Percentiles rank a stretch among this genome's conserved stretches.
Evolutionary conservation across 1,140 invertebrate genomes (phyloP).

Genomic region (Neodiprion pinetum): DNA sequence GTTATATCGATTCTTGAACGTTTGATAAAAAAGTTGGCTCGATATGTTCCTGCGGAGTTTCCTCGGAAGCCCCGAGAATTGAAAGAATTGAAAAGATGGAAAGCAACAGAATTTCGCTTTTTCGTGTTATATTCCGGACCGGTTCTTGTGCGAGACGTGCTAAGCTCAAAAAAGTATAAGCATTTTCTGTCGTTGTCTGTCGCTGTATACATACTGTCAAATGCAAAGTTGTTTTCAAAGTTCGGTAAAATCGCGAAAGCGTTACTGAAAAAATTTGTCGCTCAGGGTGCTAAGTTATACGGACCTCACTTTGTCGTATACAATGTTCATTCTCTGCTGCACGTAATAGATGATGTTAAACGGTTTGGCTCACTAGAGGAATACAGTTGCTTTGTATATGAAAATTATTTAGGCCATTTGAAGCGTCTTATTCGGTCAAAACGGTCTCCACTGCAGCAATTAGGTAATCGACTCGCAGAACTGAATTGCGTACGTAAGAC

Average conservation of each 20-base stretch:
- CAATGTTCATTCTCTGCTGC: too few species aligned
- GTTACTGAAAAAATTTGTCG: neutral
- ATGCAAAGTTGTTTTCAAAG: neutral
- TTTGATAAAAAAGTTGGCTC: neutral
- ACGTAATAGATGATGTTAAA: too few species aligned
- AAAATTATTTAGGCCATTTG: too few species aligned
- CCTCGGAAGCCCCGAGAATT: conserved; percentile 20
- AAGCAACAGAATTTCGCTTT: conserved; percentile 43
- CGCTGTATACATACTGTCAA: conserved; percentile 16
- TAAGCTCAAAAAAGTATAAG: conserved; percentile 7
- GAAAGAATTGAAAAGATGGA: conserved; percentile 34
- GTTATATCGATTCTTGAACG: neutral
- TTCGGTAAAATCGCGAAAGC: too few species aligned
- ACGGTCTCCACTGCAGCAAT: too few species aligned
- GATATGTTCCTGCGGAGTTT: neutral
- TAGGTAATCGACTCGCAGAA: too few species aligned
- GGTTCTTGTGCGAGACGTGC: conserved; percentile 25
- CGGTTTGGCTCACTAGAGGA: too few species aligned
- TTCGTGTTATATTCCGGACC: conserved; percentile 42
- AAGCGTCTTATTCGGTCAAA: too few species aligned
- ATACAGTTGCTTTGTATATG: too few species aligned
- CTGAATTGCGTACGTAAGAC: too few species aligned
- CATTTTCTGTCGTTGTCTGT: conserved; percentile 23
- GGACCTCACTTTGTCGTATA: too few species aligned
- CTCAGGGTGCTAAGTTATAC: too few species aligned